Conservation (phyloP, 2,888 invertebrate species). For the Metallyticus violacea region DNA sequence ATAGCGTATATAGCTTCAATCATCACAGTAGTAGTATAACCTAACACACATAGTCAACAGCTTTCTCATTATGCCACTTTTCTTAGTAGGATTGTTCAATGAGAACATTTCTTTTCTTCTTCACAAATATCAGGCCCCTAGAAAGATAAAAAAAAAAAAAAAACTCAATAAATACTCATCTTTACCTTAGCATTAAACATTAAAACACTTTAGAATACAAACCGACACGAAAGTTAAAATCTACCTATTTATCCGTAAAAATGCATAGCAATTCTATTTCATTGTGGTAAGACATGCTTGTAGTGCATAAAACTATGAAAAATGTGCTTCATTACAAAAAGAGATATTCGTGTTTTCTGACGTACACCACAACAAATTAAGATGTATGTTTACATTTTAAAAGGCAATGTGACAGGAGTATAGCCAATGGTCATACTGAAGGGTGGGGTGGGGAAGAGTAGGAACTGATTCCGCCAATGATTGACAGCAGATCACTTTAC, state of each 20-base stretch:
- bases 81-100: neutral
- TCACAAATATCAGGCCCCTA: neutral
- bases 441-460: constrained; percentile 19
- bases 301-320: too few species aligned
- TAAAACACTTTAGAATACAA: neutral
- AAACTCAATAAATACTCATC: neutral
- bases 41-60: neutral
- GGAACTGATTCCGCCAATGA: constrained; percentile 21
- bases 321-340: neutral
- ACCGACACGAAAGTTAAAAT: too few species aligned
- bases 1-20: neutral
- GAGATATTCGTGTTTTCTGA: neutral
- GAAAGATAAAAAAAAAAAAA: neutral
- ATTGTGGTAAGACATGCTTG: too few species aligned
- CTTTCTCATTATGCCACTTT: neutral
- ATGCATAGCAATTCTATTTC: too few species aligned
- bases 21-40: neutral
- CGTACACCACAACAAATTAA: neutral
- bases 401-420: constrained; percentile 15
- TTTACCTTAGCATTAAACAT: neutral
- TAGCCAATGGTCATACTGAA: constrained; percentile 17
- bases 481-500: constrained; percentile 13
- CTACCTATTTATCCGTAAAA: too few species aligned
- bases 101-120: neutral
- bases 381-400: neutral